Conservation (phyloP, 2,113 vertebrate species). For the Alethe diademata region DNA sequence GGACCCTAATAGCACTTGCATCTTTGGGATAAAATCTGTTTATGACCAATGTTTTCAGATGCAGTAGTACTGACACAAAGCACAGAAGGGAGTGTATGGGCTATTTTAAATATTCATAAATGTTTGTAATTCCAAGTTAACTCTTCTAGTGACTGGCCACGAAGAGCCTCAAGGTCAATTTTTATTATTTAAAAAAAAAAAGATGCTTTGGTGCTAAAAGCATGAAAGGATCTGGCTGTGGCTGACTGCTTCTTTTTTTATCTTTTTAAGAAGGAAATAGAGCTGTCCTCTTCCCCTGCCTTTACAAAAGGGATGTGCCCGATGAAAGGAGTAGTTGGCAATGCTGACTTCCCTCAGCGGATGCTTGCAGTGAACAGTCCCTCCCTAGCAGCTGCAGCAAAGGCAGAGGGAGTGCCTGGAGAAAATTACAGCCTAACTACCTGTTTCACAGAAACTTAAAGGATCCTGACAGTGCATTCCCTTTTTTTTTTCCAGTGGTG, state of each 20-base stretch:
- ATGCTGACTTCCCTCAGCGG: neutral
- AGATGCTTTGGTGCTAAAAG: neutral
- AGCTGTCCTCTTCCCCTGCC: neutral
- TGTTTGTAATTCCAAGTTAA: neutral
- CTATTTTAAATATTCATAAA: neutral
- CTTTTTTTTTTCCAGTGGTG: neutral
- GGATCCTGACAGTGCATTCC: neutral
- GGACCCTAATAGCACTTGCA: neutral
- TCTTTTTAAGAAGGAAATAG: neutral
- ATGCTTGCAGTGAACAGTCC: neutral
- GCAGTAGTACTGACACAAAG: neutral
- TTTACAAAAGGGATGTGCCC: neutral
- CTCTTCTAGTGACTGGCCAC: neutral
- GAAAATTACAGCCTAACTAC: neutral
- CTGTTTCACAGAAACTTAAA: neutral
- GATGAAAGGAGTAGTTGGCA: neutral
- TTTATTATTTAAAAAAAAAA: neutral
- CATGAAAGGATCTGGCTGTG: neutral
- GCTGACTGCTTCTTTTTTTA: neutral
- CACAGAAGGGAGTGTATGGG: neutral
- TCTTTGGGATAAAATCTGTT: neutral
- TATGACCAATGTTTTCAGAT: neutral
- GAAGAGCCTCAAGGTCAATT: neutral
- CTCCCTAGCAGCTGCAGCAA: neutral
- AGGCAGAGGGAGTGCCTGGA: fast-evolving